phyloP scores from a whole-genome alignment of 2,888 invertebrate genomes.

The Coremacera marginata region DNA sequence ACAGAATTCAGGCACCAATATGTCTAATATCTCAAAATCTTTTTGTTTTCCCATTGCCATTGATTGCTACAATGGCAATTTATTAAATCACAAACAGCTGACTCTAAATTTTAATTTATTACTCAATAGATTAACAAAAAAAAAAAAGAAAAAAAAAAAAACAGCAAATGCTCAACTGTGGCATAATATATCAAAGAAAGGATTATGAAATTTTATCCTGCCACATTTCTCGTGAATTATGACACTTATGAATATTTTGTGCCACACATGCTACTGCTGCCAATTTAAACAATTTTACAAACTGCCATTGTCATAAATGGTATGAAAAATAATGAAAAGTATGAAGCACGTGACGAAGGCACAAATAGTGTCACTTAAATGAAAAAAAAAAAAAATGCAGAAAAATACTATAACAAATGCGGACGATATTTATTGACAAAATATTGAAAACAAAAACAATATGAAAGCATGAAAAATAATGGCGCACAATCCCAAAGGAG shows the following conservation, averaged over 20 bases:
- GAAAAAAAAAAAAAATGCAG: conserved; percentile 47
- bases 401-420: neutral
- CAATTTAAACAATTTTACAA: conserved; percentile 35
- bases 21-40: neutral
- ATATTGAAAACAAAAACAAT: conserved; percentile 11
- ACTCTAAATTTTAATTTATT: no score
- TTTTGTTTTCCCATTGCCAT: neutral
- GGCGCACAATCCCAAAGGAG: neutral
- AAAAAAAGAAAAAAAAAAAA: no score
- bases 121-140: neutral
- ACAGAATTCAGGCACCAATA: no score
- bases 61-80: neutral
- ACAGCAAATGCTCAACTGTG: conserved; percentile 1
- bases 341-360: conserved; percentile 55
- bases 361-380: neutral
- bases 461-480: neutral
- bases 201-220: conserved; percentile 22
- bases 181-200: conserved; percentile 8
- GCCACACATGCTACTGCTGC: conserved; percentile 49
- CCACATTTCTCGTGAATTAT: conserved; percentile 56
- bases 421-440: conserved; percentile 22
- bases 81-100: neutral
- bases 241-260: conserved; percentile 51
- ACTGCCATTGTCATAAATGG: conserved; percentile 43
- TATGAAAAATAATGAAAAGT: conserved; percentile 50